Percentiles rank a stretch among this genome's conserved stretches.
Evolutionary conservation across 2,888 invertebrate genomes (phyloP).

Genomic region (Taenaris catops): DNA sequence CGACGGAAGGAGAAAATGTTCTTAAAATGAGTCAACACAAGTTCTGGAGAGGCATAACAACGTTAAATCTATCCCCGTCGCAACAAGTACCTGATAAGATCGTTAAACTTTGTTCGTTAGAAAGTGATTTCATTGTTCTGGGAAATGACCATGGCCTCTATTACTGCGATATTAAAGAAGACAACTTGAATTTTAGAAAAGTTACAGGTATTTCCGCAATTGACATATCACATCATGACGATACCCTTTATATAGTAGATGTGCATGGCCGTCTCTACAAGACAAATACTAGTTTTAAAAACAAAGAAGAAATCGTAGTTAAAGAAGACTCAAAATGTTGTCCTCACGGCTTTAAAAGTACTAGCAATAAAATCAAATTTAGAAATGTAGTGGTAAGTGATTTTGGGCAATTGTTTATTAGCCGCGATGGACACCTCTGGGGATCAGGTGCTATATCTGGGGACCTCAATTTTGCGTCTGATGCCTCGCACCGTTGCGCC

Average conservation of each 20-base stretch:
- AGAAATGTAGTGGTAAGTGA: conserved; percentile 81
- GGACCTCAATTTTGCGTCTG: no score
- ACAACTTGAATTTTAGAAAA: conserved; percentile 61
- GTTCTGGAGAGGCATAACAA: conserved; percentile 67
- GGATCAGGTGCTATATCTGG: conserved; percentile 84
- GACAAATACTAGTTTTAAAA: conserved; percentile 74
- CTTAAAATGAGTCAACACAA: conserved; percentile 70
- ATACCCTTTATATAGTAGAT: conserved; percentile 81
- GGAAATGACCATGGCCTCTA: conserved; percentile 70
- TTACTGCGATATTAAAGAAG: conserved; percentile 54
- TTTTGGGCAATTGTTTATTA: conserved; percentile 82
- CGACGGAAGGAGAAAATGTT: conserved; percentile 35
- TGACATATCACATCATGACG: conserved; percentile 82
- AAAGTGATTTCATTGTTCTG: conserved; percentile 57
- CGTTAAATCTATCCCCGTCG: conserved; percentile 45
- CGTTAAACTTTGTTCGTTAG: conserved; percentile 61
- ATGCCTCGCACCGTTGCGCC: no score
- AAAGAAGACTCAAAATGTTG: conserved; percentile 83
- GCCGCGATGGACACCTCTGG: conserved; percentile 84
- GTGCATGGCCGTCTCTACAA: conserved; percentile 81
- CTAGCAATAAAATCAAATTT: conserved; percentile 81
- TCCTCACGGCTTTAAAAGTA: conserved; percentile 82
- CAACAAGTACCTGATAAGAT: conserved; percentile 69
- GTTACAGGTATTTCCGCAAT: conserved; percentile 75
- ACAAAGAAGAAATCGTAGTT: conserved; percentile 80